These are phyloP conservation scores for Mionectes macconnelli DNA, from an alignment of 2,113 vertebrate species.

Conservation along the genomic window DNA sequence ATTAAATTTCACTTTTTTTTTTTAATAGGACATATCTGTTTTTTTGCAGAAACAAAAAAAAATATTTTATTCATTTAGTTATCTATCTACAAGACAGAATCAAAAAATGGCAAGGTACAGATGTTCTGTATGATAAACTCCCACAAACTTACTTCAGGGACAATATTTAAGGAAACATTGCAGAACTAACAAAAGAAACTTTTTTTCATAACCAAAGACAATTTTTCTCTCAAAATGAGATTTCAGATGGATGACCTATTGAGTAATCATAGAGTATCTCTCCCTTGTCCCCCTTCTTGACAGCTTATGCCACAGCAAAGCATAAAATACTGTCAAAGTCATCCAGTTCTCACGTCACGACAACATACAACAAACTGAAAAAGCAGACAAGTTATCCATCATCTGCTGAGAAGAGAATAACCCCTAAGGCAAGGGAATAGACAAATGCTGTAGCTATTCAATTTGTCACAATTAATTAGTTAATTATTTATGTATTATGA, in stretches of 20 bases:
- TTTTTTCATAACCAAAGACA: neutral
- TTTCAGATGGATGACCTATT: neutral
- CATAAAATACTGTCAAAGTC: neutral
- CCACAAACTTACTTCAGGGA: neutral
- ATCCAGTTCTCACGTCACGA: fast-evolving
- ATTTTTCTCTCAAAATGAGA: neutral
- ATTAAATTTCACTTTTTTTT: neutral
- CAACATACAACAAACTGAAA: neutral
- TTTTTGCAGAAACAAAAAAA: neutral
- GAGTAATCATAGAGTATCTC: fast-evolving
- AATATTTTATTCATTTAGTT: neutral
- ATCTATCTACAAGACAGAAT: neutral
- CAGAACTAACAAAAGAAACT: neutral
- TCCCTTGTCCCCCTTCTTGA: neutral
- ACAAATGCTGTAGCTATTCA: neutral
- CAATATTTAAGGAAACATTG: neutral
- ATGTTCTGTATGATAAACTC: neutral
- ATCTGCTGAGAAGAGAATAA: neutral
- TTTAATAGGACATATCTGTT: neutral
- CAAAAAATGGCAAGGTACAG: neutral
- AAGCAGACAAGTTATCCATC: neutral
- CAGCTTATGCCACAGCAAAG: neutral
- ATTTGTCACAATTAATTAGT: conserved; percentile 11
- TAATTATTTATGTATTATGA: neutral
- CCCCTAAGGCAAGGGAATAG: neutral